phyloP scores from a whole-genome alignment of 2,888 invertebrate species.

The Drosophila maculinotata region DNA sequence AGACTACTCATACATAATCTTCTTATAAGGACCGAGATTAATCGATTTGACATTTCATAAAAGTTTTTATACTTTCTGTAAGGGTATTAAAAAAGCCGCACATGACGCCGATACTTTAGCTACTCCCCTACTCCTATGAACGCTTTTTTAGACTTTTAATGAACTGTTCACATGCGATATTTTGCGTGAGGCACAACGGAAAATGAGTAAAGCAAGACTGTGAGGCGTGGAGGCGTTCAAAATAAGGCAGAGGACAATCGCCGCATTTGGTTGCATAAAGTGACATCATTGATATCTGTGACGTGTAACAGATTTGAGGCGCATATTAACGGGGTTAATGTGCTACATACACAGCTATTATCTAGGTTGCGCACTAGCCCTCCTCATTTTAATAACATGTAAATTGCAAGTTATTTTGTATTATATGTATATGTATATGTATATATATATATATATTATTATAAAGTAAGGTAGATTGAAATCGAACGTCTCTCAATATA shows the following conservation, averaged over 20 bases:
- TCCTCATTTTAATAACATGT: neutral
- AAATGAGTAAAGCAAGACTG: conserved; percentile 37
- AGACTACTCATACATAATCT: no score
- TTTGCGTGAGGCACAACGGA: conserved; percentile 59
- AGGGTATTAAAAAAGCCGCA: conserved; percentile 13
- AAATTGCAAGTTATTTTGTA: conserved; percentile 1
- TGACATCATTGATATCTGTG: conserved; percentile 72
- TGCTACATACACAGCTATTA: conserved; percentile 5
- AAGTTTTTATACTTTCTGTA: neutral
- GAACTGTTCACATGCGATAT: conserved; percentile 74
- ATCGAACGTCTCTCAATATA: no score
- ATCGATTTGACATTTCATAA: no score
- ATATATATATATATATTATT: no score
- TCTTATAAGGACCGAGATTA: no score
- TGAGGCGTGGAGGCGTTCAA: conserved; percentile 1
- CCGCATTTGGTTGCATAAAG: conserved; percentile 67
- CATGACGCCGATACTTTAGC: conserved; percentile 46
- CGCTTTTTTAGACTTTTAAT: conserved; percentile 56
- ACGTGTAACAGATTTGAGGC: conserved; percentile 48
- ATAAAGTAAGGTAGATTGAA: no score
- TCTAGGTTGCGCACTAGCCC: conserved; percentile 4
- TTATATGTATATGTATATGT: no score
- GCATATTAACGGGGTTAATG: conserved; percentile 37
- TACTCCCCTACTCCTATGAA: conserved; percentile 8
- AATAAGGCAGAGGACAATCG: conserved; percentile 36